These are phyloP conservation scores for Craterocephalus amniculus DNA, from an alignment of 2,797 vertebrate species.

Conservation along the genomic window DNA sequence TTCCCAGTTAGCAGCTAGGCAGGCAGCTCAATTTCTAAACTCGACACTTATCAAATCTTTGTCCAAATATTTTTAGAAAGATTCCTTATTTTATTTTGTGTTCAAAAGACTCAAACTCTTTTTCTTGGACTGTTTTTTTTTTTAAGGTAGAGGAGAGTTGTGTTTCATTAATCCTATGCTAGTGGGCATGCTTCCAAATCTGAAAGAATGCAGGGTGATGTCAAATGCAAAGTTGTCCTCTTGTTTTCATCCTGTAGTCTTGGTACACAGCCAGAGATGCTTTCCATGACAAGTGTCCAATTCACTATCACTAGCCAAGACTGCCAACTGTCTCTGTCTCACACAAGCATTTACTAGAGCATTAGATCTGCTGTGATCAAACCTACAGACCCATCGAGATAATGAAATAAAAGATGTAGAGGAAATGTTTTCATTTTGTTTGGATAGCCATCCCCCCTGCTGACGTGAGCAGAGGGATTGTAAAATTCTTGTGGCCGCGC, in stretches of 20 bases:
- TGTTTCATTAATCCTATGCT: not conserved
- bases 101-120: no score
- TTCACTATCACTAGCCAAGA: not conserved
- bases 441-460: not conserved
- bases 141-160: not conserved
- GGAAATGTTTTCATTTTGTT: not conserved
- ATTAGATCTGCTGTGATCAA: not conserved
- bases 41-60: not conserved
- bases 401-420: not conserved
- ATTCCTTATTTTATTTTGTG: not conserved
- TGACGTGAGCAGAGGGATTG: slow-evolving; percentile 7
- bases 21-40: not conserved
- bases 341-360: not conserved
- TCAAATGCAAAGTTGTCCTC: not conserved
- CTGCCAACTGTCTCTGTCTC: slow-evolving; percentile 1
- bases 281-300: not conserved
- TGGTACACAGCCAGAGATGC: not conserved
- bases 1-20: no score
- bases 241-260: not conserved
- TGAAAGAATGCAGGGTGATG: not conserved
- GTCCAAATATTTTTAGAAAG: not conserved
- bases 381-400: not conserved
- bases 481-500: slow-evolving; percentile 9
- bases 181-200: not conserved
- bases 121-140: not conserved